Evolutionary conservation across 2,888 invertebrate species (phyloP), one percentile per base, ranked within the genome.

Genomic region (Troides aeacus): DNA sequence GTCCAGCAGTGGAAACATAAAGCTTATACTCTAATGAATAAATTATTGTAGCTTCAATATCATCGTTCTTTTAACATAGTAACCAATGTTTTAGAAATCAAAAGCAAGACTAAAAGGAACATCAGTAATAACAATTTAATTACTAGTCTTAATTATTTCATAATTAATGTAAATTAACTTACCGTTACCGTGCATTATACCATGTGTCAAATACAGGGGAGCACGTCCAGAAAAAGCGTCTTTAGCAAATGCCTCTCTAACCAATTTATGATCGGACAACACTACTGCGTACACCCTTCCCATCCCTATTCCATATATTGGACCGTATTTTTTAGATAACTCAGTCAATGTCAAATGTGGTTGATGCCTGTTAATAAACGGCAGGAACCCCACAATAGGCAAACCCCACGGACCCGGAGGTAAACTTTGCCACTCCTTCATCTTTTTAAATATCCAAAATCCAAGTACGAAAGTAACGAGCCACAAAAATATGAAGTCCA

Each of bases 161-260:
- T 4, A 17, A 17, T 18, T 18, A 50, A 17, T 5, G 50, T 18
- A 18, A 50, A 50, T 18, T 57, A 21, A 21, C 21, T 94, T 86
- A 97, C 98, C 98, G 82, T 96, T 95, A 75, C 97, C 97, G 72
- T 96, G 93, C 96, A 97, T 97, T 71, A 97, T 96, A 50, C 97
- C 97, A 81, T 97, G 97, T 0, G 97, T 97, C 62, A 97, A 86
- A 83, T 95, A 97, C 1, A 98, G 93, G 1, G 97, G 97, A 0
- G 97, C 97, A 73, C 97, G 92, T 18, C 96, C 97, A 4, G 95
- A 93, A 74, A 96, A 95, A 5, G 87, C 93, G 57, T 96, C 96
- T 81, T 95, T 95, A 0, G 95, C 93, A 68, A 98, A 94, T 5
- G 96, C 94, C 72, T 96, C 95, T 72, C 95, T 93, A 62, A 98